These are phyloP conservation scores for Cheilinus undulatus DNA, from an alignment of 2,113 vertebrate species.

Conservation along the genomic window DNA sequence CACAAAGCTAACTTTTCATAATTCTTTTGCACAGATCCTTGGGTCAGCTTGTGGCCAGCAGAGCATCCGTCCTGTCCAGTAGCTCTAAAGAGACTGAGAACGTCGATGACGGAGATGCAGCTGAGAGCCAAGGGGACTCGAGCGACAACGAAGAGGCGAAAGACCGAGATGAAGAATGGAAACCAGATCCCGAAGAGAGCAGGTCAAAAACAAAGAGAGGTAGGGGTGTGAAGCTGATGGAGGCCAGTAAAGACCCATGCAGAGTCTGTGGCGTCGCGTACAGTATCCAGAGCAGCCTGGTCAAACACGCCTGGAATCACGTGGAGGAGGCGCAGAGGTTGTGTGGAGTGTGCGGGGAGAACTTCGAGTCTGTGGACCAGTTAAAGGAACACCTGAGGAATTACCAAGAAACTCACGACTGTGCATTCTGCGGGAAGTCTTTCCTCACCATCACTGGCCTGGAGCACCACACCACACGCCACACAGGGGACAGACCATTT, in stretches of 20 bases:
- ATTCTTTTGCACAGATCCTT: not conserved
- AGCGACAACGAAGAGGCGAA: not conserved
- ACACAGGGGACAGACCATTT: slow-evolving; percentile 23
- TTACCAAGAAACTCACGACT: slow-evolving; percentile 40
- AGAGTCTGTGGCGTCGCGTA: slow-evolving; percentile 50
- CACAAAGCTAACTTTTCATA: too few species aligned
- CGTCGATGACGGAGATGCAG: not conserved
- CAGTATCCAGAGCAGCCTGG: slow-evolving; percentile 8
- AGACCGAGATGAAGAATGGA: slow-evolving; percentile 11
- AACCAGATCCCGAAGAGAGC: not conserved
- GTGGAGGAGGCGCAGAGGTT: not conserved
- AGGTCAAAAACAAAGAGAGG: not conserved
- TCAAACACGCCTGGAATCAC: slow-evolving; percentile 62
- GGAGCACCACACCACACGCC: slow-evolving; percentile 13
- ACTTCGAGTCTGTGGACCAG: not conserved
- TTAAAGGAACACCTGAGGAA: slow-evolving; percentile 22
- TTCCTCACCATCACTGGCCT: slow-evolving; percentile 33
- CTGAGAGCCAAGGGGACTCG: not conserved
- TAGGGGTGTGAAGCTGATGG: fast-evolving
- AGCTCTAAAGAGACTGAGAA: not conserved
- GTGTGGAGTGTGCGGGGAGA: slow-evolving; percentile 53
- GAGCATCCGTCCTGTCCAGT: not conserved
- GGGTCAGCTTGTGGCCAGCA: not conserved
- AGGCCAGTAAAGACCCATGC: not conserved
- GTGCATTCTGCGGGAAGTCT: slow-evolving; percentile 33